Evolutionary conservation across 2,113 vertebrate genomes (phyloP).

Genomic region (Phocoena sinus): DNA sequence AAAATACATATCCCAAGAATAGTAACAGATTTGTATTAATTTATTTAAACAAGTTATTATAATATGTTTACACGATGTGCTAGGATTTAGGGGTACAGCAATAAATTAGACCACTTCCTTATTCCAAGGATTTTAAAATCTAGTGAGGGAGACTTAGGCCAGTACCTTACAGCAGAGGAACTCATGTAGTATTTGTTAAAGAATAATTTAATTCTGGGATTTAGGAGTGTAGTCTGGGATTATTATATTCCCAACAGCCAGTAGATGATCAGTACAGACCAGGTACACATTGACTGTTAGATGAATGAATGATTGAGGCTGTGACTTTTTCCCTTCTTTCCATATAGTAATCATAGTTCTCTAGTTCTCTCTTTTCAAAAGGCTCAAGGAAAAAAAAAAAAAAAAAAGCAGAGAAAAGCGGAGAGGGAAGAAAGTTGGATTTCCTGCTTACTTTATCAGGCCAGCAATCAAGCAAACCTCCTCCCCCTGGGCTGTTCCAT

Average conservation of each 20-base stretch:
- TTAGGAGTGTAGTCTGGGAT: not conserved
- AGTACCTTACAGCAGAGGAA: not conserved
- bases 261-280: not conserved
- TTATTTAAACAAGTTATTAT: not conserved
- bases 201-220: not conserved
- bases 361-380: not conserved
- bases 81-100: not conserved
- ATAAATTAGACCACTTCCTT: not conserved
- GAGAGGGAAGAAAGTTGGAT: not conserved
- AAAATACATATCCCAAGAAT: not conserved
- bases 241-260: not conserved
- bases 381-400: not conserved
- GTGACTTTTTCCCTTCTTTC: not conserved
- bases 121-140: not conserved
- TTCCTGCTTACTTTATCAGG: not conserved
- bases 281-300: not conserved
- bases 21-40: not conserved
- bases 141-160: not conserved
- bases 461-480: not conserved
- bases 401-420: not conserved
- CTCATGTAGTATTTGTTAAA: not conserved
- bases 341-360: not conserved
- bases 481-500: not conserved
- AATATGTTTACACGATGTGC: not conserved
- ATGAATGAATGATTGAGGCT: not conserved